Evolutionary conservation across 2,797 vertebrate genomes (phyloP).

Genomic region (Arvicola amphibius): DNA sequence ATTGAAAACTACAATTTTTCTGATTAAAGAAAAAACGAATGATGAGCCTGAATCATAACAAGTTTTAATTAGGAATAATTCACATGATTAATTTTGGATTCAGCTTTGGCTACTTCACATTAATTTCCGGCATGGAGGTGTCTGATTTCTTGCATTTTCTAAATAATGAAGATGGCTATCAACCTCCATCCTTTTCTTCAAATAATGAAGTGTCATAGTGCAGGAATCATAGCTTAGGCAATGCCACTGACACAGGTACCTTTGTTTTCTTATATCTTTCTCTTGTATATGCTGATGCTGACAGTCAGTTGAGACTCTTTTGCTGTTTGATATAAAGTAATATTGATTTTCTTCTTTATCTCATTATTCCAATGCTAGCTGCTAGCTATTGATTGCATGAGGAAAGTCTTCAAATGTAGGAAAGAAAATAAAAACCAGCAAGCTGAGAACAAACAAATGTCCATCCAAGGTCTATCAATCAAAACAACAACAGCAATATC

Average conservation of each 20-base stretch:
- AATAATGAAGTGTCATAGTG: not conserved
- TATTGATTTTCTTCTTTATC: conserved; percentile 72
- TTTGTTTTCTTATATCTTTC: not conserved
- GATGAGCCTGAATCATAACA: conserved; percentile 15
- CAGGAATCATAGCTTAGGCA: not conserved
- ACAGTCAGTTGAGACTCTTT: not conserved
- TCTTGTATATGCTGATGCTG: not conserved
- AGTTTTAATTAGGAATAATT: conserved; percentile 63
- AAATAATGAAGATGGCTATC: not conserved
- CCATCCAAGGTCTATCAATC: not conserved
- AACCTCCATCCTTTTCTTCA: conserved; percentile 33
- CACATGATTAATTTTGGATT: conserved; percentile 38
- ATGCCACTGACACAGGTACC: not conserved
- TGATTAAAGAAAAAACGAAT: conserved; percentile 28
- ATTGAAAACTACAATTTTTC: conserved; percentile 34
- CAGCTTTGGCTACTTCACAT: not conserved
- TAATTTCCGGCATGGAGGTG: not conserved
- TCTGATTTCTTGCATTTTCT: not conserved
- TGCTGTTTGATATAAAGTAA: conserved; percentile 68
- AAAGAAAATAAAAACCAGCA: not conserved
- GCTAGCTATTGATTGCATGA: conserved; percentile 69
- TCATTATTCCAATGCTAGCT: conserved; percentile 66
- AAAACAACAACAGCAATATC: not conserved
- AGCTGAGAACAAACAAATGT: conserved; percentile 13
- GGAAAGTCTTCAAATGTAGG: conserved; percentile 27